Evolutionary conservation across 2,888 invertebrate genomes (phyloP).

Genomic region (Lasius platythorax): DNA sequence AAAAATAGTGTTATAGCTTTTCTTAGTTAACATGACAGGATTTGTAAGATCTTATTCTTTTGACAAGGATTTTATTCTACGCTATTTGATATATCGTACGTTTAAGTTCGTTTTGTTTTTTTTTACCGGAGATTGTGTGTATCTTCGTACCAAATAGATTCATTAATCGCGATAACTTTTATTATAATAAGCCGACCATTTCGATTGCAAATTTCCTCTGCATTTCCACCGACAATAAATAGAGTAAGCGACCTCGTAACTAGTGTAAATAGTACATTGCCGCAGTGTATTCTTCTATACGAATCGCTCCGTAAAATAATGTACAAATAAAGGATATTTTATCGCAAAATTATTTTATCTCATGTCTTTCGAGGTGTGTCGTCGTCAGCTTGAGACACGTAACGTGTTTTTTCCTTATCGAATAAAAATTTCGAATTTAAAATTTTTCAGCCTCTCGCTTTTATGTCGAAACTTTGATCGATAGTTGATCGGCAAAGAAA

Average conservation of each 20-base stretch:
- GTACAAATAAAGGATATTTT: constrained; percentile 40
- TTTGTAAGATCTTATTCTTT: not conserved
- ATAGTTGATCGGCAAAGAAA: not conserved
- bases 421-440: not conserved
- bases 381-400: not conserved
- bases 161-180: not conserved
- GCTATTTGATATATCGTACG: not conserved
- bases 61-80: not conserved
- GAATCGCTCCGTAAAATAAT: constrained; percentile 26
- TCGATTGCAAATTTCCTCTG: constrained; percentile 3
- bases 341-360: not conserved
- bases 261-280: constrained; percentile 48
- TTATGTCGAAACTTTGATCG: not conserved
- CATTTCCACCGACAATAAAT: constrained; percentile 20
- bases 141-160: not conserved
- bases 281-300: constrained; percentile 15
- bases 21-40: not conserved
- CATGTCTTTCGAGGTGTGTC: not conserved
- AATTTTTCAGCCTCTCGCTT: not conserved
- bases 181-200: not conserved
- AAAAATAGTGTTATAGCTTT: not conserved
- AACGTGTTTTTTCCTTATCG: not conserved
- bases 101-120: not conserved
- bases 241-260: constrained; percentile 25
- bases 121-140: not conserved